These are phyloP conservation scores for Leptonema lineaticorne DNA, from an alignment of 1,140 invertebrate species.

Conservation along the genomic window DNA sequence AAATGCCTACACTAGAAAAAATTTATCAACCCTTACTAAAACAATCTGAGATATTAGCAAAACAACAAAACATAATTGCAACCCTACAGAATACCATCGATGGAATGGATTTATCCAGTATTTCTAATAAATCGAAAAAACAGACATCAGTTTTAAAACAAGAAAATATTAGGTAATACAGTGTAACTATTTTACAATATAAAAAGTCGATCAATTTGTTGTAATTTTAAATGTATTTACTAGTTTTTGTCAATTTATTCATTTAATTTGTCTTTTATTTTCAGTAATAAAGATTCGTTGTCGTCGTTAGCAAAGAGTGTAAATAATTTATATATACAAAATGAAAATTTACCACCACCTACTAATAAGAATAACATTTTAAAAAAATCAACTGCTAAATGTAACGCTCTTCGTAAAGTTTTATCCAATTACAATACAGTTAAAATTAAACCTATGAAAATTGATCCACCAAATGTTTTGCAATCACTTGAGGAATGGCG, in stretches of 20 bases:
- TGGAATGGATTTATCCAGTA: neutral
- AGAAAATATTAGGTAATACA: slow-evolving; percentile 10
- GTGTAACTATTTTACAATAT: neutral
- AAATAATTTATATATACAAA: neutral
- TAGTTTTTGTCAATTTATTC: neutral
- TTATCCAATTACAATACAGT: slow-evolving; percentile 51
- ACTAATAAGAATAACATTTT: neutral
- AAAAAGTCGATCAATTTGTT: neutral
- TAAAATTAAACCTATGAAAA: slow-evolving; percentile 52
- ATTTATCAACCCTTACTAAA: slow-evolving; percentile 67
- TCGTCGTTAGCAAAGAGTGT: neutral
- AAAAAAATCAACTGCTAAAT: slow-evolving; percentile 44
- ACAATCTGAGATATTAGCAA: slow-evolving; percentile 61
- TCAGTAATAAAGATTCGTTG: slow-evolving; percentile 41
- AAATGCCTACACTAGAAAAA: slow-evolving; percentile 63
- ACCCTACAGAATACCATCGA: slow-evolving; percentile 48
- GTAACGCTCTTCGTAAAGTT: slow-evolving; percentile 51
- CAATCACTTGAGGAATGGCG: slow-evolving; percentile 34
- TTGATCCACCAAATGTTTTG: slow-evolving; percentile 44
- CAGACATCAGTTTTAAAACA: slow-evolving; percentile 11
- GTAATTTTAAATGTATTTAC: too few relatives aligned
- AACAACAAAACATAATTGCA: slow-evolving; percentile 54
- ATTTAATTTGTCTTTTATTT: slow-evolving; percentile 32
- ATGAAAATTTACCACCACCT: neutral
- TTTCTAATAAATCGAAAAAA: slow-evolving; percentile 10